A percentile compares a stretch with the other conserved stretches of the same genome.
Conservation (phyloP, 2,888 invertebrate genomes). For the Cyrtodaria siliqua region DNA sequence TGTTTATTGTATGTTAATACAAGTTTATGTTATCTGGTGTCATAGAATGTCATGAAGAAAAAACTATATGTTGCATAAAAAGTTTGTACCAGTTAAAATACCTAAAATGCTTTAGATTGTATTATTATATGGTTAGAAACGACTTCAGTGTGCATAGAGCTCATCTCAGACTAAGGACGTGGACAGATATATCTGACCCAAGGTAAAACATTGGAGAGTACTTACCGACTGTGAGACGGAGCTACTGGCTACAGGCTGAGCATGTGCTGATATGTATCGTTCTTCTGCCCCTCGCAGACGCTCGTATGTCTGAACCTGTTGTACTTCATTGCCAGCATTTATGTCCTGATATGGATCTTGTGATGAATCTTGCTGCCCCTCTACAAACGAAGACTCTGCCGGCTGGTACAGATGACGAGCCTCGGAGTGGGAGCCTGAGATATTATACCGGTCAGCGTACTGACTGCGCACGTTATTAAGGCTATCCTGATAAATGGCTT, state of each 20-base stretch:
- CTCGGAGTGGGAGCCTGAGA: slow-evolving; percentile 28
- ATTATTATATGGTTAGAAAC: too few relatives aligned
- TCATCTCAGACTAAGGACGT: too few relatives aligned
- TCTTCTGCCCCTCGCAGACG: background rate
- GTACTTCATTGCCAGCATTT: slow-evolving; percentile 64
- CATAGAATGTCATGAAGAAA: too few relatives aligned
- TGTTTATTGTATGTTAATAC: too few relatives aligned
- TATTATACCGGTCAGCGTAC: slow-evolving; percentile 31
- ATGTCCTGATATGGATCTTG: slow-evolving; percentile 30
- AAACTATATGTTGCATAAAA: too few relatives aligned
- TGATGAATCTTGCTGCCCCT: slow-evolving; percentile 52
- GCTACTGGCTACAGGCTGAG: slow-evolving; percentile 73
- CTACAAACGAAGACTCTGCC: slow-evolving; percentile 69
- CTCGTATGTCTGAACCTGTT: background rate
- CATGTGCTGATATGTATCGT: slow-evolving; percentile 19
- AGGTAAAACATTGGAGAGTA: too few relatives aligned
- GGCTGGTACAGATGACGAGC: slow-evolving; percentile 62
- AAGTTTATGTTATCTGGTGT: too few relatives aligned
- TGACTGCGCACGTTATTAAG: background rate
- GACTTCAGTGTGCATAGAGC: too few relatives aligned
- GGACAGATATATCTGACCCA: too few relatives aligned
- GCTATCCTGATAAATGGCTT: slow-evolving; percentile 4
- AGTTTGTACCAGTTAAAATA: too few relatives aligned
- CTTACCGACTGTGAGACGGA: slow-evolving; percentile 62
- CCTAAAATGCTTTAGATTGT: too few relatives aligned